Percentiles rank a stretch among this genome's conserved stretches.
Evolutionary conservation across 1,140 invertebrate species (phyloP).

Genomic region (Trinorchestia longiramus): DNA sequence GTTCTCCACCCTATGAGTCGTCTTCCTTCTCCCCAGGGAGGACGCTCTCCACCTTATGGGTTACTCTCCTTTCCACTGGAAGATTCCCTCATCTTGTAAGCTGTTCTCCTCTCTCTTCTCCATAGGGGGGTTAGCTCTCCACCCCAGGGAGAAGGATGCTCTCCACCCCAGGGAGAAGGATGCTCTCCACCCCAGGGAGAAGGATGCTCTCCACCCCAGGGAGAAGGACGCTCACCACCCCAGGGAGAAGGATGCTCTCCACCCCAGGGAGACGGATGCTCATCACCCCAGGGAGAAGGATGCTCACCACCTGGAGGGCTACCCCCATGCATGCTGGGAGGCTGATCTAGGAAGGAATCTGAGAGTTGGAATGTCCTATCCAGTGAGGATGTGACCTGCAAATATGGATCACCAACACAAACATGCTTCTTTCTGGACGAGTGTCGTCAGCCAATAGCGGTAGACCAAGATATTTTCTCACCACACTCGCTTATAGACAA

Average conservation of each 20-base stretch:
- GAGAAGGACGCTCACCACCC: no score
- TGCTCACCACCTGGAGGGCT: background rate
- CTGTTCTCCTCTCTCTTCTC: background rate
- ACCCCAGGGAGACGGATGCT: no score
- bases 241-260: background rate
- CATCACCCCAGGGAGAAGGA: background rate
- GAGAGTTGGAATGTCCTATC: no score
- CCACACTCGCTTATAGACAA: no score
- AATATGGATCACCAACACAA: background rate
- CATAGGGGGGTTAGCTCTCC: background rate
- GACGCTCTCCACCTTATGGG: background rate
- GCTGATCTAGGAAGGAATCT: background rate
- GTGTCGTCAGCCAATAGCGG: no score
- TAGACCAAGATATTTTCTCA: no score
- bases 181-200: no score
- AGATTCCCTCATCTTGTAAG: background rate
- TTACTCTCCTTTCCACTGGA: background rate
- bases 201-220: no score
- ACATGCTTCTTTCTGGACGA: no score
- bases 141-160: no score
- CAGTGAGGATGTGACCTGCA: background rate
- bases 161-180: no score
- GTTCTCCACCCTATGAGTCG: background rate
- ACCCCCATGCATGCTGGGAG: background rate
- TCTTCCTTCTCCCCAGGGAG: background rate